phyloP scores from a whole-genome alignment of 2,797 vertebrate genomes.

The Propithecus deckenii region DNA sequence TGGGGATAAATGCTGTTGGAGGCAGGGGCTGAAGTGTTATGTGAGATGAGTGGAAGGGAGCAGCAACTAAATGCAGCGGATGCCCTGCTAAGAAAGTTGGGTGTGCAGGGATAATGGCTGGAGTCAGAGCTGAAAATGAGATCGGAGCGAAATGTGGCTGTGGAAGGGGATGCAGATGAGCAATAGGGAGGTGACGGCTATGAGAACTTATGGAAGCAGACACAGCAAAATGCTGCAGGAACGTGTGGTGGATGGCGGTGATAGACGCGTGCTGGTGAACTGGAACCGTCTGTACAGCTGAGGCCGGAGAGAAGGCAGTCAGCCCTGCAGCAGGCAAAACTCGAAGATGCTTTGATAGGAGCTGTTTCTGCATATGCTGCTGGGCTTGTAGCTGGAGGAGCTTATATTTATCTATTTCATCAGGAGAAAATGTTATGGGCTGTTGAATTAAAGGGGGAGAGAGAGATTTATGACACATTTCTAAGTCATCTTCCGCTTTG shows the following conservation, averaged over 20 bases:
- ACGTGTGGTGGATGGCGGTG: conserved; percentile 85
- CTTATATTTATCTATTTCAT: conserved; percentile 98
- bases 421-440: conserved; percentile 94
- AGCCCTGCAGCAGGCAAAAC: conserved; percentile 83
- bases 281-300: conserved; percentile 82
- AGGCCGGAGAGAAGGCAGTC: conserved; percentile 82
- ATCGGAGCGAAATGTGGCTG: conserved; percentile 87
- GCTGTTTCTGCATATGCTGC: conserved; percentile 97
- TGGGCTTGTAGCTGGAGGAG: conserved; percentile 95
- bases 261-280: conserved; percentile 84
- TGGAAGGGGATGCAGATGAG: conserved; percentile 87
- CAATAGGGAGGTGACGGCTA: conserved; percentile 76
- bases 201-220: conserved; percentile 84
- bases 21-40: conserved; percentile 84
- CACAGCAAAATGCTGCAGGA: conserved; percentile 86
- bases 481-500: conserved; percentile 76
- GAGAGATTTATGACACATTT: conserved; percentile 80
- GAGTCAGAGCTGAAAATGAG: conserved; percentile 81
- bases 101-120: conserved; percentile 88
- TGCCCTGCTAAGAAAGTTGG: conserved; percentile 87
- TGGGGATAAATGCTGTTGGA: conserved; percentile 87
- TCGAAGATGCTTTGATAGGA: conserved; percentile 89
- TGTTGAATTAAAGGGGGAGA: conserved; percentile 87
- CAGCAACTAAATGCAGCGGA: conserved; percentile 88
- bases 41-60: conserved; percentile 83